Evolutionary conservation across 2,797 vertebrate species (phyloP).

Genomic region (Choloepus didactylus): DNA sequence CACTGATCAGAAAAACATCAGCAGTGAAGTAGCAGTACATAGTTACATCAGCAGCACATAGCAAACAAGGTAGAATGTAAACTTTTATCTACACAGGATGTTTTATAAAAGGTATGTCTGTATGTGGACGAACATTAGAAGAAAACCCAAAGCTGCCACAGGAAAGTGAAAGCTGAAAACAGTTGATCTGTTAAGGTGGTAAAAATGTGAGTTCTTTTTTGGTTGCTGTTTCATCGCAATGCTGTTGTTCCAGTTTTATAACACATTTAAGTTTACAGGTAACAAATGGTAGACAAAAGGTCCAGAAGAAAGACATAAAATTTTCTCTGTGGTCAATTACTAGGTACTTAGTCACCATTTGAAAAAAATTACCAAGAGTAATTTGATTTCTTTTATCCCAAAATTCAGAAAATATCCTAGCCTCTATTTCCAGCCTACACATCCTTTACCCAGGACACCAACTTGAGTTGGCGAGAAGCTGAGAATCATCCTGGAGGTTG

Average conservation of each 20-base stretch:
- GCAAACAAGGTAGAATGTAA: neutral
- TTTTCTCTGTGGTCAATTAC: neutral
- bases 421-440: neutral
- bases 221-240: neutral
- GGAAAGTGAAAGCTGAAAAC: neutral
- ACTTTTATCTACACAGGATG: neutral
- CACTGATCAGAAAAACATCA: neutral
- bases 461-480: neutral
- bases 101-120: neutral
- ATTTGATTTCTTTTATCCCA: neutral
- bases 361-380: neutral
- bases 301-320: neutral
- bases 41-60: neutral
- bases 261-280: neutral
- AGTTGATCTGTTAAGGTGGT: neutral
- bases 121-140: neutral
- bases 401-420: slow-evolving; percentile 9
- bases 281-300: neutral
- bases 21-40: neutral
- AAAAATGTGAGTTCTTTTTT: neutral
- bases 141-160: neutral
- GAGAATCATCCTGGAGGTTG: neutral
- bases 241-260: neutral
- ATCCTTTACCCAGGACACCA: neutral
- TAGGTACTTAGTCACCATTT: neutral